Percentiles rank a stretch among this genome's conserved stretches.
Evolutionary conservation across 2,113 vertebrate genomes (phyloP).

Genomic region (Hydrochoerus hydrochaeris): DNA sequence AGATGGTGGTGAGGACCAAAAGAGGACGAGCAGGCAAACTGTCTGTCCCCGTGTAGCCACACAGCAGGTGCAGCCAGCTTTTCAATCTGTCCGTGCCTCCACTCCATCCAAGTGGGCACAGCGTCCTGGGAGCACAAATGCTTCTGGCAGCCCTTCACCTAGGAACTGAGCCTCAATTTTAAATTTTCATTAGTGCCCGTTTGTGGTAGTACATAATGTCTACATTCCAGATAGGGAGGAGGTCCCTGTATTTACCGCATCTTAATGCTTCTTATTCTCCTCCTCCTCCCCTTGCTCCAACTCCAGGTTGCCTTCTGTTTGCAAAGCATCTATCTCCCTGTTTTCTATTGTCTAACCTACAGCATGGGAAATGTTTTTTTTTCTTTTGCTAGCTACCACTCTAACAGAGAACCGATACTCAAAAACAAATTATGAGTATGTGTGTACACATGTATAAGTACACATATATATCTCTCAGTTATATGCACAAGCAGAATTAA

Average conservation of each 20-base stretch:
- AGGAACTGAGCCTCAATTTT: not conserved
- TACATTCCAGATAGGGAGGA: not conserved
- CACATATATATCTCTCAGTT: not conserved
- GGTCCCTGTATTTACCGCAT: not conserved
- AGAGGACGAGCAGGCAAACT: rapidly evolving
- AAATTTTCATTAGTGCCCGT: not conserved
- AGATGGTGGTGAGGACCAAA: rapidly evolving
- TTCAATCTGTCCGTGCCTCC: rapidly evolving
- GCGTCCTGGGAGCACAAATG: not conserved
- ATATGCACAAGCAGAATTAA: not conserved
- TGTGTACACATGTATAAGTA: not conserved
- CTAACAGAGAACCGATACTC: not conserved
- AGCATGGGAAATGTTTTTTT: no score
- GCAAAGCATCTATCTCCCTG: not conserved
- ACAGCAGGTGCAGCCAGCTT: not conserved
- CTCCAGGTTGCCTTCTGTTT: not conserved
- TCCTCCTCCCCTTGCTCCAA: not conserved
- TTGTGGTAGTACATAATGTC: not conserved
- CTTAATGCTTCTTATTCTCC: not conserved
- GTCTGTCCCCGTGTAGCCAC: rapidly evolving
- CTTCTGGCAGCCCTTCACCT: not conserved
- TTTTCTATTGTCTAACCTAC: not conserved
- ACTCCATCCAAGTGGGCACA: rapidly evolving
- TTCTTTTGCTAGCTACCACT: not conserved
- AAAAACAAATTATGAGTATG: not conserved